Percentiles rank a stretch among this genome's conserved stretches.
These are phyloP conservation scores for Tor tambroides DNA, from an alignment of 2,113 vertebrate genomes.

Conservation along the genomic window DNA sequence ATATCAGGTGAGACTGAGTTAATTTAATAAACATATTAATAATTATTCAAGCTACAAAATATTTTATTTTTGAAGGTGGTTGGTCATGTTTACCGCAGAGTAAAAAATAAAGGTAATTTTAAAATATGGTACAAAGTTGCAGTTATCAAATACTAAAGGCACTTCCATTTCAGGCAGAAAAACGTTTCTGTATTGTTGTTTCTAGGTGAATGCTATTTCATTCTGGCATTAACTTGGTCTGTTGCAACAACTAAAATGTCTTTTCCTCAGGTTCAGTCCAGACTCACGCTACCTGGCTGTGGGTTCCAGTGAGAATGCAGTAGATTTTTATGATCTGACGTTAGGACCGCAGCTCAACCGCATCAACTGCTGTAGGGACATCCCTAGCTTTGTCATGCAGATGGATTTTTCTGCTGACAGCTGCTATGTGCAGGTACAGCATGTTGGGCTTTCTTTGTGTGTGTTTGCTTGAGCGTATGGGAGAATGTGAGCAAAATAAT, in stretches of 20 bases:
- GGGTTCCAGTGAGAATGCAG: conserved; percentile 90
- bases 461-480: background rate
- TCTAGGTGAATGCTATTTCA: background rate
- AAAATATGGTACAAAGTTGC: no score
- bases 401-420: conserved; percentile 97
- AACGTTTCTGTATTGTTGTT: background rate
- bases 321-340: conserved; percentile 95
- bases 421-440: conserved; percentile 85
- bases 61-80: no score
- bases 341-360: conserved; percentile 91
- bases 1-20: conserved; percentile 84
- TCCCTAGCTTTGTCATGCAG: conserved; percentile 93
- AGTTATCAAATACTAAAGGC: background rate
- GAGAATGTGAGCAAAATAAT: background rate
- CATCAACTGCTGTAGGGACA: conserved; percentile 94
- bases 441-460: background rate
- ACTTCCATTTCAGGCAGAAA: background rate
- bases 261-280: conserved; percentile 87
- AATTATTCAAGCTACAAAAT: no score
- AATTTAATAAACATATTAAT: no score
- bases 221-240: background rate
- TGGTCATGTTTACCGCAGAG: no score
- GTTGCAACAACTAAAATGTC: background rate
- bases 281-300: conserved; percentile 92
- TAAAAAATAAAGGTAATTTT: no score